Percentiles rank a stretch among this genome's conserved stretches.
phyloP scores from a whole-genome alignment of 2,797 vertebrate genomes.

The Mus minutoides region DNA sequence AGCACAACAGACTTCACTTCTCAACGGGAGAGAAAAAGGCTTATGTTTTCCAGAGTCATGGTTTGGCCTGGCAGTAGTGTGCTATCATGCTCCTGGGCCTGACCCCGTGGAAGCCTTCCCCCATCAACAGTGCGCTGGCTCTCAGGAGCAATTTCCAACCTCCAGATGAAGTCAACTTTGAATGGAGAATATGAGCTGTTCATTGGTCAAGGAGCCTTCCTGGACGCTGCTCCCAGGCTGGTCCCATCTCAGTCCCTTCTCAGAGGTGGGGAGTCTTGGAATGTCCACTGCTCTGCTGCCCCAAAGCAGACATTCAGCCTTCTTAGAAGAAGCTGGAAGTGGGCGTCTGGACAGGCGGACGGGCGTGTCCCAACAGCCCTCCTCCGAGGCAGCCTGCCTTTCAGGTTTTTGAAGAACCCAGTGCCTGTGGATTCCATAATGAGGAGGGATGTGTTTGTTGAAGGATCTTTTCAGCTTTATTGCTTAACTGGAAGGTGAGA shows the following conservation, averaged over 20 bases:
- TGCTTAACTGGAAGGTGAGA: slow-evolving; percentile 84
- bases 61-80: background rate
- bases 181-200: background rate
- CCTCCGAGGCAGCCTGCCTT: slow-evolving; percentile 81
- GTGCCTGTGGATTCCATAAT: slow-evolving; percentile 76
- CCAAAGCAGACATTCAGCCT: slow-evolving; percentile 79
- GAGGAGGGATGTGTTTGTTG: slow-evolving; percentile 87
- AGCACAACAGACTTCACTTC: slow-evolving; percentile 1
- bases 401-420: slow-evolving; percentile 85
- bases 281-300: slow-evolving; percentile 71
- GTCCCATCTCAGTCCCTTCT: background rate
- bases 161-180: background rate
- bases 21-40: background rate
- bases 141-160: background rate
- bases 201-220: background rate
- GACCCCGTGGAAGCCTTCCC: background rate
- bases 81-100: background rate
- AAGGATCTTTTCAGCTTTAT: slow-evolving; percentile 85
- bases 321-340: slow-evolving; percentile 82
- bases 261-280: slow-evolving; percentile 14
- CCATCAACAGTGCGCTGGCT: background rate
- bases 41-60: slow-evolving; percentile 8
- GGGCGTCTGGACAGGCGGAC: slow-evolving; percentile 80
- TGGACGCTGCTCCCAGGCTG: background rate
- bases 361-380: slow-evolving; percentile 85